Conservation (phyloP, 2,797 vertebrate species). For the Buphagus erythrorhynchus region DNA sequence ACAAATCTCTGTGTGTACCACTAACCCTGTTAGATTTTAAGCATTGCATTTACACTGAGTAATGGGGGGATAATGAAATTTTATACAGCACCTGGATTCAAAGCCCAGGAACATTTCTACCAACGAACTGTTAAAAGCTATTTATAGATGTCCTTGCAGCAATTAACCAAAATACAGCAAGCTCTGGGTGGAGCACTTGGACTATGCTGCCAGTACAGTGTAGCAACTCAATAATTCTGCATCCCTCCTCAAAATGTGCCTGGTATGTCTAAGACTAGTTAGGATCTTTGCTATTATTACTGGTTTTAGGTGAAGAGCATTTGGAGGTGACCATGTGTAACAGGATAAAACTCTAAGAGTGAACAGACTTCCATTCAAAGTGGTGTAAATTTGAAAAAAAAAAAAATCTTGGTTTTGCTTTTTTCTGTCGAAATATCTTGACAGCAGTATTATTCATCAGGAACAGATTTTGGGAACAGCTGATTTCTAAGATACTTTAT, state of each 20-base stretch:
- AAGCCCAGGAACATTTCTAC: neutral
- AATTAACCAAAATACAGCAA: neutral
- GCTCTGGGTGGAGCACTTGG: neutral
- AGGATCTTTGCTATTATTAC: neutral
- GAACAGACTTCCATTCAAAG: neutral
- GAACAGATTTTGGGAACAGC: neutral
- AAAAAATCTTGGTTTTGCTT: neutral
- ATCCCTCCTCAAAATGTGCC: neutral
- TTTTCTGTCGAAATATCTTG: neutral
- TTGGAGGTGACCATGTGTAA: neutral
- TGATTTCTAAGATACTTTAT: neutral
- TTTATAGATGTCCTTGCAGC: neutral
- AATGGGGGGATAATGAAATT: neutral
- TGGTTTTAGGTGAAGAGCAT: neutral
- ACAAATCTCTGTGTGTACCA: neutral
- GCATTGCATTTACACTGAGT: neutral
- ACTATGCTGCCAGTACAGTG: accelerated
- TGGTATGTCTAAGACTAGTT: neutral
- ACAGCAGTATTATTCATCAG: neutral
- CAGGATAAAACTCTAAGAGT: neutral
- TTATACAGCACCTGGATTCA: neutral
- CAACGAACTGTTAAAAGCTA: neutral
- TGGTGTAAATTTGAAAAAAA: neutral
- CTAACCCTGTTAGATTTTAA: neutral
- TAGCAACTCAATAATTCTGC: neutral